Evolutionary conservation across 2,888 invertebrate genomes (phyloP).

Genomic region (Drosophila recens): DNA sequence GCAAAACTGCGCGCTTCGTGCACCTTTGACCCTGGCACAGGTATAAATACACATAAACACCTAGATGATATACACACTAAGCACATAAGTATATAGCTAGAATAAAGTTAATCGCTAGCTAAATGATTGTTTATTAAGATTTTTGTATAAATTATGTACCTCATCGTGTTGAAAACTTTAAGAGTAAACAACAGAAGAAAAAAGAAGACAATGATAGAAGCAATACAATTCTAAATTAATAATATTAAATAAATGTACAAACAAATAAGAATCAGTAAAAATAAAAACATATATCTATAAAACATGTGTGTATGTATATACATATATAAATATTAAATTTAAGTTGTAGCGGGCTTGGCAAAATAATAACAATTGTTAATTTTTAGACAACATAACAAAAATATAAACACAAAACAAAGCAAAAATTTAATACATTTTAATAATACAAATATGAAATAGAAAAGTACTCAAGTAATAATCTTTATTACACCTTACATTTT

Average conservation of each 20-base stretch:
- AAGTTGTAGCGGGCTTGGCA: conserved; percentile 79
- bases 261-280: conserved; percentile 33
- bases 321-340: conserved; percentile 27
- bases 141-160: conserved; percentile 73
- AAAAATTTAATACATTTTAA: conserved; percentile 33
- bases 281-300: conserved; percentile 21
- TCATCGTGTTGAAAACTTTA: conserved; percentile 74
- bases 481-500: conserved; percentile 63
- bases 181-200: conserved; percentile 32
- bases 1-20: conserved; percentile 77
- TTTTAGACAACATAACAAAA: conserved; percentile 8
- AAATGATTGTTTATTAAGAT: conserved; percentile 39
- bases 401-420: conserved; percentile 41
- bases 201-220: conserved; percentile 41
- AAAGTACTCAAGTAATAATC: conserved; percentile 76
- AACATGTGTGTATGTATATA: conserved; percentile 6
- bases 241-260: conserved; percentile 65
- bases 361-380: conserved; percentile 58
- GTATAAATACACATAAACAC: conserved; percentile 31
- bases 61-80: conserved; percentile 14
- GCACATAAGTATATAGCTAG: conserved; percentile 34
- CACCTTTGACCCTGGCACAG: conserved; percentile 64
- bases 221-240: conserved; percentile 74
- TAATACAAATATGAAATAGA: conserved; percentile 49
- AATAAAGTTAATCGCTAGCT: conserved; percentile 48